Conservation (phyloP, 2,888 invertebrate genomes). For the Metalampra italica region DNA sequence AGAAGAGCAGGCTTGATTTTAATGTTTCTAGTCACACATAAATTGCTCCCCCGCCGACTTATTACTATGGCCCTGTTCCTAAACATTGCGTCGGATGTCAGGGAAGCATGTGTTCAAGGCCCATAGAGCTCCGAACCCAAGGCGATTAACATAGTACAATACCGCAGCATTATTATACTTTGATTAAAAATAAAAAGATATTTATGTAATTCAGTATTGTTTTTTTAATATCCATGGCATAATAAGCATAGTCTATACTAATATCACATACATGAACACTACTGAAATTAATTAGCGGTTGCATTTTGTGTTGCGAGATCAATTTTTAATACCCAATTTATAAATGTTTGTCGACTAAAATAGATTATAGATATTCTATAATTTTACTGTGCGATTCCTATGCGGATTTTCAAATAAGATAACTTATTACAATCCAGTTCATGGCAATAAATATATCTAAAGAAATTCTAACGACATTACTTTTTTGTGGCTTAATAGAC, state of each 20-base stretch:
- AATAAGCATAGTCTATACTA: slow-evolving; percentile 29
- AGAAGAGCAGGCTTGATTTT: slow-evolving; percentile 26
- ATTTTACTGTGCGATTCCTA: too few species aligned
- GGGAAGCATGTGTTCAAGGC: slow-evolving; percentile 67
- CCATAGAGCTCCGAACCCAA: slow-evolving; percentile 60
- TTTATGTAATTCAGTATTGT: neutral
- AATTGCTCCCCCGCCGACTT: slow-evolving; percentile 82
- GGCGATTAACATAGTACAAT: slow-evolving; percentile 44
- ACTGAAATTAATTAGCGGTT: slow-evolving; percentile 18
- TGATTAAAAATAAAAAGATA: slow-evolving; percentile 35
- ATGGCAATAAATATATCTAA: neutral
- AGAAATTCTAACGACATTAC: neutral
- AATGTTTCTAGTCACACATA: slow-evolving; percentile 41
- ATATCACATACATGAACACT: slow-evolving; percentile 48
- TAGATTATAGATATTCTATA: too few species aligned
- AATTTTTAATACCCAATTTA: too few species aligned
- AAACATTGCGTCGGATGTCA: slow-evolving; percentile 56
- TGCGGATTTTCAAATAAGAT: neutral
- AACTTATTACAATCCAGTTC: neutral
- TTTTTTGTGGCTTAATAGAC: neutral
- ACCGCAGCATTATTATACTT: slow-evolving; percentile 60
- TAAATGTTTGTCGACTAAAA: too few species aligned
- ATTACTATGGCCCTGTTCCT: slow-evolving; percentile 77
- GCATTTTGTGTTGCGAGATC: too few species aligned
- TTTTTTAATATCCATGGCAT: slow-evolving; percentile 29